Base-by-base conservation (phyloP, 1,140 invertebrate species). In the Rhopalosiphum padi region DNA sequence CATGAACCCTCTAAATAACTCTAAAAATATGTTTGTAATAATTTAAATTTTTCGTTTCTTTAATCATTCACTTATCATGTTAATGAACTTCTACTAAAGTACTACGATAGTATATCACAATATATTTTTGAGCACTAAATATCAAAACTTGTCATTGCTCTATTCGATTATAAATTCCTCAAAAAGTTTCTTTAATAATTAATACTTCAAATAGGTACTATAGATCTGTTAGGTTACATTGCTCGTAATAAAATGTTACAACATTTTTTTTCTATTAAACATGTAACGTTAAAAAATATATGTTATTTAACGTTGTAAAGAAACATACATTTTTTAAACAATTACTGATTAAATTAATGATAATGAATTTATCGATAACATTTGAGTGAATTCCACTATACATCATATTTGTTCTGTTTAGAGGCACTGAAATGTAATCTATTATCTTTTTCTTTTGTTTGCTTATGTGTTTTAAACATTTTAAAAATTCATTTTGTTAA, bases 301-400 rank as follows among this genome's bases (percentile, higher is more conserved):
- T 37, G 83, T 35, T 86, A 87, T 87, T 87, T 5, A n/a, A 87
- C 30, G 30, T 87, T 46, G 22, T 25, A 48, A 87, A 4, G 22
- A 87, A 51, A 88, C n/a, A 35, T 18, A 88, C 48, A 88, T 51
- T 51, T 51, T 51, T 88, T 51, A 9, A 88, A 88, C 86, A 88
- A 51, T 30, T 88, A 88, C 46, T 21, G 43, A 88, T 87, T 51
- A 88, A 88, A 22, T 88, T 51, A 51, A 48, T 51, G 86, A 88
- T 88, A 35, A 35, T 30, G 35, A 35, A 88, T 51, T 35, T 22
- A 88, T 88, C 46, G 86, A 88, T 88, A 88, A 21, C n/a, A 23
- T 88, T 88, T 46, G 43, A 48, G 18, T 43, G 15, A 46, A 87
- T 46, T 46, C 43, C 25, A 21, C 21, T 35, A 51, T 21, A 22